Base-by-base conservation (phyloP, 1,140 invertebrate species). In the Acromyrmex charruanus region DNA sequence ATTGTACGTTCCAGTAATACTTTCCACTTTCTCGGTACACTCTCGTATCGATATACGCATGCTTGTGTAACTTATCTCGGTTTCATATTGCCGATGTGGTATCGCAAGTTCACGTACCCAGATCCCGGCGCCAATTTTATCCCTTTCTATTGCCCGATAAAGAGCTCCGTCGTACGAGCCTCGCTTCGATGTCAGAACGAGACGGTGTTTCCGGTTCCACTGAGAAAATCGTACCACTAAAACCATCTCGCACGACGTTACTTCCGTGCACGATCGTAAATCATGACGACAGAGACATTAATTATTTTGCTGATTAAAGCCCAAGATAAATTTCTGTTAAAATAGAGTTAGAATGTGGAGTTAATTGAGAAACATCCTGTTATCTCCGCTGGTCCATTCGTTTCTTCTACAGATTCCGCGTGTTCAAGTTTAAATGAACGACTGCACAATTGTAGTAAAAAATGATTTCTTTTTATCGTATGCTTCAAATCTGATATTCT, bases 61-160 rank as follows among this genome's bases (percentile, higher is more conserved):
- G 35, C 55, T 16, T 44, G 68, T 49, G 68, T 82, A 82, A 75
- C 69, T 84, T 84, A 51, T 84, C 44, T 49, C 80, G 69, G 25
- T 49, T 72, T 63, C 79, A 44, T 63, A 49, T 44, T 61, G 44
- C 59, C n/a, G 68, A 7, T 9, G 7, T 39, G 12, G 18, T 55
- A 74, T 55, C 69, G 71, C 39, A 18, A 61, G 25, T 84, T 58
- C 55, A 49, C 69, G 80, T 61, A 28, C 68, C 68, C 35, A 74
- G 80, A 82, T 59, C 69, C 55, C 25, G 55, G 35, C 39, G 39
- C 80, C 80, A 84, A 84, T 84, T 74, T 61, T 59, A 74, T 84
- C 14, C 69, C 35, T 25, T 61, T 61, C 80, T 63, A 49, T 63
- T 84, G 7, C 18, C 39, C 69, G 80, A 84, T 84, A 84, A 84